phyloP scores from a whole-genome alignment of 2,113 vertebrate species.

The Myodes glareolus region DNA sequence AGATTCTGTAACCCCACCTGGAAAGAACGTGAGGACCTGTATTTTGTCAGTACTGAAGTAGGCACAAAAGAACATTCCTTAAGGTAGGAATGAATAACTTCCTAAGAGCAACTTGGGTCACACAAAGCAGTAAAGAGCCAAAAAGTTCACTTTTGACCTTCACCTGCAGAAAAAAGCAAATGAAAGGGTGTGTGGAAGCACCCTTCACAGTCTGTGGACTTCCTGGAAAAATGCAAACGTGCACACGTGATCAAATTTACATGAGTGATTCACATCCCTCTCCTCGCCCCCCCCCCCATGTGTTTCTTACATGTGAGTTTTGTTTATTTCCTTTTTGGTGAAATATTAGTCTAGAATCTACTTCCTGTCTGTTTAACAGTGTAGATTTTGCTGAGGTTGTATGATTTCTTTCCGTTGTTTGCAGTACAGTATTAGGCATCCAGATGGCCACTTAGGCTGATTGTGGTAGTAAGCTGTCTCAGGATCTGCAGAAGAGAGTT shows the following conservation, averaged over 20 bases:
- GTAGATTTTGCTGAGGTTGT: not conserved
- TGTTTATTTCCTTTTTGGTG: conserved; percentile 5
- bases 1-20: conserved; percentile 41
- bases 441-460: not conserved
- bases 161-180: conserved; percentile 63
- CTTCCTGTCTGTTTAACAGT: not conserved
- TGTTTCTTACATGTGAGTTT: conserved; percentile 35
- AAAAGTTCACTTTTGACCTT: conserved; percentile 60
- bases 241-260: conserved; percentile 29
- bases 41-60: conserved; percentile 58
- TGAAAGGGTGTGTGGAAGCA: conserved; percentile 50
- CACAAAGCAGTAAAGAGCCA: conserved; percentile 53
- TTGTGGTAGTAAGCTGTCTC: not conserved
- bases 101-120: conserved; percentile 69
- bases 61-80: conserved; percentile 59
- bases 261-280: not conserved
- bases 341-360: not conserved
- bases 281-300: not conserved
- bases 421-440: not conserved
- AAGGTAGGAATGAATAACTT: conserved; percentile 57
- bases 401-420: not conserved
- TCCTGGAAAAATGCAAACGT: conserved; percentile 19
- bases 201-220: conserved; percentile 13
- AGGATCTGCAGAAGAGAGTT: not conserved
- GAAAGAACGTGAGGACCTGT: conserved; percentile 59